Evolutionary conservation across 2,797 vertebrate genomes (phyloP).

Genomic region (Platalea minor): DNA sequence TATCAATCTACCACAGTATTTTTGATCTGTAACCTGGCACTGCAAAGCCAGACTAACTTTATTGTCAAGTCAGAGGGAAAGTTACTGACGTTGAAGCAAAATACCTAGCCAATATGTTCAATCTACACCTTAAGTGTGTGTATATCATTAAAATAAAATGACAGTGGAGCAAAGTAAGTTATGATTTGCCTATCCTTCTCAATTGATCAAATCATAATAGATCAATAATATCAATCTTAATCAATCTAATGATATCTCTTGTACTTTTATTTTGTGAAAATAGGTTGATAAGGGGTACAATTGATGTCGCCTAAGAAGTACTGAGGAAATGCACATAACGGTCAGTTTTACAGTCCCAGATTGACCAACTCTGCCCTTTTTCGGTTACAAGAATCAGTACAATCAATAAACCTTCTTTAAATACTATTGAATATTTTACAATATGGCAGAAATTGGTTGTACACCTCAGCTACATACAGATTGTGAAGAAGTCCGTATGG

Average conservation of each 20-base stretch:
- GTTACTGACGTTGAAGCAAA: not conserved
- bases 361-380: constrained; percentile 41
- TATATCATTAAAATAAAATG: not conserved
- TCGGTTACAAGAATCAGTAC: constrained; percentile 30
- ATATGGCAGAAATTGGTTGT: constrained; percentile 11
- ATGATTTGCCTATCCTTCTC: not conserved
- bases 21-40: not conserved
- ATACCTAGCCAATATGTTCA: not conserved
- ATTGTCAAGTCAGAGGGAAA: not conserved
- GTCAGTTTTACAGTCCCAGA: constrained; percentile 49
- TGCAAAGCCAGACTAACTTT: not conserved
- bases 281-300: constrained; percentile 1
- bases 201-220: not conserved
- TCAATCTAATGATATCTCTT: not conserved
- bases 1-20: not conserved
- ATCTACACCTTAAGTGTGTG: not conserved
- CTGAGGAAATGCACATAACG: constrained; percentile 38
- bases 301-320: constrained; percentile 22
- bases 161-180: not conserved
- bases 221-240: not conserved
- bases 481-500: constrained; percentile 13
- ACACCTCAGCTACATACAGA: constrained; percentile 38
- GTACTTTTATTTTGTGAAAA: not conserved
- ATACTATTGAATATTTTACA: constrained; percentile 50
- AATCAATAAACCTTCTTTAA: constrained; percentile 44